Evolutionary conservation across 2,797 vertebrate genomes (phyloP).

Genomic region (Calcarius lapponicus): DNA sequence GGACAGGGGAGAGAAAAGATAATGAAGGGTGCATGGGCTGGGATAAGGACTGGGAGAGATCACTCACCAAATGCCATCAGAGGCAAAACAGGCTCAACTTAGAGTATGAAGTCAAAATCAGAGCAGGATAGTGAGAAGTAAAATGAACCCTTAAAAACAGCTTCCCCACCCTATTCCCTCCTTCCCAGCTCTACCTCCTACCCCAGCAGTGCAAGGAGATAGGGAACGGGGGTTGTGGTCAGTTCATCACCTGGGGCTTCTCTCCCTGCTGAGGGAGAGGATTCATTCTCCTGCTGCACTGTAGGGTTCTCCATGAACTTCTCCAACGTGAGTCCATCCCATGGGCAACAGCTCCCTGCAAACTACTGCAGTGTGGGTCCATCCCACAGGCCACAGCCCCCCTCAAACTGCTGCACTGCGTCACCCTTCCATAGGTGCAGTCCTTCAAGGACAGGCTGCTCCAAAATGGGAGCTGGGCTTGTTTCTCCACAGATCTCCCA

Average conservation of each 20-base stretch:
- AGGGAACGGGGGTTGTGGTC: neutral
- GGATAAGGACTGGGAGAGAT: neutral
- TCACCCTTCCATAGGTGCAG: neutral
- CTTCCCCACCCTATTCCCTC: neutral
- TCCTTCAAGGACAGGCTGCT: neutral
- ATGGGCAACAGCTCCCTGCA: no score
- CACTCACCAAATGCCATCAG: neutral
- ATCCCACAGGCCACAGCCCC: fast-evolving
- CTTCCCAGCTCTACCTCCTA: neutral
- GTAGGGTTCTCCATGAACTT: neutral
- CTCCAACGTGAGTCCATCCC: neutral
- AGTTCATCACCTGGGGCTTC: neutral
- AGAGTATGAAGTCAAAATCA: neutral
- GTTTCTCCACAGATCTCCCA: fast-evolving
- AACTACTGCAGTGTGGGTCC: fast-evolving
- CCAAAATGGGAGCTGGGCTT: neutral
- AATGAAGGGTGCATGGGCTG: neutral
- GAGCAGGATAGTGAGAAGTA: neutral
- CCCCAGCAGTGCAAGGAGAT: neutral
- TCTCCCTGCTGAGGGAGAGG: neutral
- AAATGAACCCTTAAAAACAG: neutral
- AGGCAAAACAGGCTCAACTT: neutral
- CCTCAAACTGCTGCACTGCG: neutral
- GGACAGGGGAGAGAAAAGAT: neutral
- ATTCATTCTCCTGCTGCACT: neutral